Conservation (phyloP, 2,797 vertebrate species). For the Crocodylus rhombifer region DNA sequence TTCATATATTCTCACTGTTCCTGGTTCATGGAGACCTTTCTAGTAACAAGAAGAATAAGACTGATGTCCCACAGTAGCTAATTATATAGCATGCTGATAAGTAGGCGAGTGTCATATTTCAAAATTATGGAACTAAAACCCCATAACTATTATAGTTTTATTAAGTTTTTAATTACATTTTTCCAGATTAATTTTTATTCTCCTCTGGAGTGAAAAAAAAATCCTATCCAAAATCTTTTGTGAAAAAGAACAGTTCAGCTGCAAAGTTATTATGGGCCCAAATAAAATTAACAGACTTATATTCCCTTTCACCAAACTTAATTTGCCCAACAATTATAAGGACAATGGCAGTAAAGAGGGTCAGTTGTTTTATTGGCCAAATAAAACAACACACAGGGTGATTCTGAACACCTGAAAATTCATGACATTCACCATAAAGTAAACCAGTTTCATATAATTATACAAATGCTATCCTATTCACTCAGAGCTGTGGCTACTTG, state of each 20-base stretch:
- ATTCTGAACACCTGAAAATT: background rate
- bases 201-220: background rate
- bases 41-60: background rate
- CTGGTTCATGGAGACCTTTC: background rate
- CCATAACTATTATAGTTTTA: background rate
- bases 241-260: background rate
- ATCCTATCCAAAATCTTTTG: background rate
- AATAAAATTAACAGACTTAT: background rate
- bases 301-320: background rate
- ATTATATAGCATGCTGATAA: background rate
- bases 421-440: accelerated
- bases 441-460: background rate
- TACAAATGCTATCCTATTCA: background rate
- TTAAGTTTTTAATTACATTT: background rate
- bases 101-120: background rate
- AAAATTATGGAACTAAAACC: background rate
- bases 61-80: background rate
- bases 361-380: background rate
- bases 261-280: background rate
- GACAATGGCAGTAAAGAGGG: background rate
- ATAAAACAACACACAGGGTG: background rate
- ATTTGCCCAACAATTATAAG: background rate
- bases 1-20: background rate
- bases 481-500: constrained; percentile 31
- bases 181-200: background rate